Percentiles rank a stretch among this genome's conserved stretches.
phyloP scores from a whole-genome alignment of 2,113 vertebrate genomes.

The Guaruba guarouba region DNA sequence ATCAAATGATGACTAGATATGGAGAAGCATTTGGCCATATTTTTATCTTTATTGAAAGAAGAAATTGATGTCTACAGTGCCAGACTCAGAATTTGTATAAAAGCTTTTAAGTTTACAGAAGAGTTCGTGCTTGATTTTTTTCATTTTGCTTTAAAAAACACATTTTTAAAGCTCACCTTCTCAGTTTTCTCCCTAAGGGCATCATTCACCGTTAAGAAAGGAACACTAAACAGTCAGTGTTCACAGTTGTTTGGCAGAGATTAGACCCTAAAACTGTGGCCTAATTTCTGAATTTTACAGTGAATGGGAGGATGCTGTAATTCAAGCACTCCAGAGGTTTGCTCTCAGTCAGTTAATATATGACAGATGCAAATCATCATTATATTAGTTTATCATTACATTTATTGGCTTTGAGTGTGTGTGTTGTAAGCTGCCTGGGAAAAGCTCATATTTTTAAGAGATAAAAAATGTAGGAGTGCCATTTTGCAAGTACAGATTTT shows the following conservation, averaged over 20 bases:
- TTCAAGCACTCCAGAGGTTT: neutral
- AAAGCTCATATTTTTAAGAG: neutral
- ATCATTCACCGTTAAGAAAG: neutral
- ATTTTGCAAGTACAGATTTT: neutral
- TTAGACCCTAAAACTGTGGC: neutral
- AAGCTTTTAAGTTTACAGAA: neutral
- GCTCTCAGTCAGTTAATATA: neutral
- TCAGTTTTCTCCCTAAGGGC: neutral
- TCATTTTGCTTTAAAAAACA: neutral
- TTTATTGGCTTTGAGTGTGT: neutral
- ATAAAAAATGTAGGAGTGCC: neutral
- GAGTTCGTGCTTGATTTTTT: neutral
- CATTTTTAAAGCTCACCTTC: neutral
- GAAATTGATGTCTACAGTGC: neutral
- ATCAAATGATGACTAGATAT: neutral
- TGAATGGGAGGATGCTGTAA: neutral
- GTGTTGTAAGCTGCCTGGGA: neutral
- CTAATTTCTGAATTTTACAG: neutral
- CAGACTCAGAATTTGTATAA: neutral
- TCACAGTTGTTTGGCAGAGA: neutral
- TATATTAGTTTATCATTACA: neutral
- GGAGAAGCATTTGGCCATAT: neutral
- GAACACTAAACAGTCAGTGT: neutral
- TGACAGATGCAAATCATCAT: neutral
- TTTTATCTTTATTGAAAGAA: neutral